Percentiles rank a stretch among this genome's conserved stretches.
Conservation (phyloP, 2,113 vertebrate genomes). For the Phalacrocorax brasilianus region DNA sequence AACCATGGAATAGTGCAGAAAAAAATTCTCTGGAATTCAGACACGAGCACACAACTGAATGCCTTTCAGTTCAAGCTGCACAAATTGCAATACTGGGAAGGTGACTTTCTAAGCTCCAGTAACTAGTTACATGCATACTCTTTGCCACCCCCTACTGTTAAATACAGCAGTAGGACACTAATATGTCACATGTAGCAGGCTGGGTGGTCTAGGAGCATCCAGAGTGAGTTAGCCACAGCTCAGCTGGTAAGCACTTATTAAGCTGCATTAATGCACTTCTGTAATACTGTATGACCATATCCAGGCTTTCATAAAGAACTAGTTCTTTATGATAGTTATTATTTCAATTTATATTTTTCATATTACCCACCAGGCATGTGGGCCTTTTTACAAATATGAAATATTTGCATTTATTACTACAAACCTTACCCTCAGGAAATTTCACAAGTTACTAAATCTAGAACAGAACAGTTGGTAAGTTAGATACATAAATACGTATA, state of each 20-base stretch:
- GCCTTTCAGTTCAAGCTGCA: neutral
- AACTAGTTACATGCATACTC: neutral
- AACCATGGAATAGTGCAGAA: neutral
- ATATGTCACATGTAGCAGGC: neutral
- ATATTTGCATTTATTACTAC: neutral
- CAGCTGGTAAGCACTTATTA: neutral
- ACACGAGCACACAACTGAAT: neutral
- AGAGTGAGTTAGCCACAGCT: neutral
- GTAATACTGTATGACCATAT: neutral
- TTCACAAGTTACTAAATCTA: neutral
- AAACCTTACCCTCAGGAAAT: neutral
- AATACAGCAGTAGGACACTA: neutral
- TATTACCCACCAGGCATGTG: neutral
- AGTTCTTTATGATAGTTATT: neutral
- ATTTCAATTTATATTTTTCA: neutral
- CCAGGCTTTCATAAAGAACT: neutral
- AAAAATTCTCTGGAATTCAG: neutral
- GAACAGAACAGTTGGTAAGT: neutral
- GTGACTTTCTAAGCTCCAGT: neutral
- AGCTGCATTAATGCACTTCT: neutral
- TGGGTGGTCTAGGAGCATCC: neutral
- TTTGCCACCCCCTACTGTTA: neutral
- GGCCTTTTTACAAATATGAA: neutral
- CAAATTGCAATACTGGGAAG: fast-evolving
- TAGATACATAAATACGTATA: neutral